Evolutionary conservation across 1,140 invertebrate genomes (phyloP), one percentile per base, ranked within the genome.

Genomic region (Pachyrhynchus sulphureomaculatus): DNA sequence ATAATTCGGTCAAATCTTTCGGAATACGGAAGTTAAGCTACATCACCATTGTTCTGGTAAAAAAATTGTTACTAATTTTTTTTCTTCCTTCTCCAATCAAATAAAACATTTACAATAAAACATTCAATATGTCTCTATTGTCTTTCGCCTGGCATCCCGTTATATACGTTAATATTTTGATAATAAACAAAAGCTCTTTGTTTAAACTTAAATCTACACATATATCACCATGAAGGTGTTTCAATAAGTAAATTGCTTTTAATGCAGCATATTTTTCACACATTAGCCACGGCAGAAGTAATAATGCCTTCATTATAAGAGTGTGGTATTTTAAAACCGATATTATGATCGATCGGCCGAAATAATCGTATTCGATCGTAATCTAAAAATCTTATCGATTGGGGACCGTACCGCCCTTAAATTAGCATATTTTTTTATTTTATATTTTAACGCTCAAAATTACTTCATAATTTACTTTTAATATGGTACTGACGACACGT

Each of bases 271-370:
- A 56, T 56, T 56, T 56, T 56, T 56, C 39, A 45, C 53, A 56
- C 41, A 56, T 56, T 47, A 47, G 32, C 39, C 53, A 47, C 42
- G 42, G 13, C 39, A 42, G 6, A 32, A n/a, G 53, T 45, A 56
- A 56, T 56, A 56, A 56, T 56, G 53, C 53, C 53, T 56, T 56
- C 53, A 56, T 56, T 56, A 56, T 56, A 45, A 29, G 5, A 26
- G 18, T 8, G 48, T 32, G 13, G 41, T 17, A 20, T 23, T 21
- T 44, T 33, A n/a, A 52, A 34, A 34, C 10, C 32, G 29, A n/a
- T 18, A 36, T 3, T 36, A n/a, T n/a, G n/a, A 34, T 39, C 12
- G 15, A 34, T 15, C 49, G 23, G 34, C 36, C 17, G 17, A 29
- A 48, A 48, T 13, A 48, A 41, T 41, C 37, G 13, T 41, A 18